phyloP scores from a whole-genome alignment of 1,140 invertebrate genomes.

The Varroa destructor region DNA sequence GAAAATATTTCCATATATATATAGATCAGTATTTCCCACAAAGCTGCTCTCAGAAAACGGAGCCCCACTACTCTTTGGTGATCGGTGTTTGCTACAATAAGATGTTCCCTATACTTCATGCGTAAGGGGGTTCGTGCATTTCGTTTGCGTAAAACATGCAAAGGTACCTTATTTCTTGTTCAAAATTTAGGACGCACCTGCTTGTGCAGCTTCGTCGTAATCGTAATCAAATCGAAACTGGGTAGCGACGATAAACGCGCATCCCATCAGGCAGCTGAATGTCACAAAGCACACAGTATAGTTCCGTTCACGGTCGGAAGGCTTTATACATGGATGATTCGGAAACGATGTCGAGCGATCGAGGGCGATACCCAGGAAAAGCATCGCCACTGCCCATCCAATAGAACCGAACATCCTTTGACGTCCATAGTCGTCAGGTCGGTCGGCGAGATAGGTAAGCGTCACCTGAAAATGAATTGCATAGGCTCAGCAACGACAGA shows the following conservation, averaged over 20 bases:
- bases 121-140: no score
- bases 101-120: no score
- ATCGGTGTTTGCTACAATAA: no score
- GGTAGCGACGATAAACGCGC: conserved; percentile 78
- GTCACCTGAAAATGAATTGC: conserved; percentile 43
- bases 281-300: conserved; percentile 97
- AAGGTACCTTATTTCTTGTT: no score
- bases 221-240: conserved; percentile 50
- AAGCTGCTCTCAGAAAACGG: no score
- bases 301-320: conserved; percentile 78
- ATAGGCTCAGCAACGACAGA: no score
- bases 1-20: no score
- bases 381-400: conserved; percentile 96
- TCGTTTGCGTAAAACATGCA: no score
- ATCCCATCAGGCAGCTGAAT: conserved; percentile 90
- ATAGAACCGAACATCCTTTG: conserved; percentile 96
- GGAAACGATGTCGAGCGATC: conserved; percentile 84
- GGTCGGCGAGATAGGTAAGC: conserved; percentile 74
- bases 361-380: conserved; percentile 92
- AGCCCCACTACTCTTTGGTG: no score
- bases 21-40: no score
- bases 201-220: conserved; percentile 9
- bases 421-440: conserved; percentile 75
- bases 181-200: not conserved
- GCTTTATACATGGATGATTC: conserved; percentile 65